A percentile compares a stretch with the other conserved stretches of the same genome.
phyloP scores from a whole-genome alignment of 37 sponge, comb jelly and placozoan genomes.

The Trichoplax adhaerens region DNA sequence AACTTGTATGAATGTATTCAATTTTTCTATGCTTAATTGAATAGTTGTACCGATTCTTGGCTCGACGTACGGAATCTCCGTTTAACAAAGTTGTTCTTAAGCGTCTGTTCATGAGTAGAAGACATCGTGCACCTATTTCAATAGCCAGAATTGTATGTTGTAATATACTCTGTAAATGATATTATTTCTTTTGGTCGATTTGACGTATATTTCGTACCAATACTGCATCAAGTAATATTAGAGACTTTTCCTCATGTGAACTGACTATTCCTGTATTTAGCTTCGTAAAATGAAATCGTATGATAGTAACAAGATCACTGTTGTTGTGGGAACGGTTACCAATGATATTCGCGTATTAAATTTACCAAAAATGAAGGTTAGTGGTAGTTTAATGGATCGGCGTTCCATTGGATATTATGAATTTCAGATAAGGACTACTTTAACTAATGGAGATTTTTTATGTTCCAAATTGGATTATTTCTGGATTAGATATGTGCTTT shows the following conservation, averaged over 20 bases:
- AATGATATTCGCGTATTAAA: conserved; percentile 69
- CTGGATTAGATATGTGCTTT: conserved; percentile 55
- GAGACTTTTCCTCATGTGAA: background rate
- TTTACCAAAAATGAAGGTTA: background rate
- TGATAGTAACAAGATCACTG: conserved; percentile 57
- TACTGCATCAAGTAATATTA: background rate
- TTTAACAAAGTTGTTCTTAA: conserved; percentile 95
- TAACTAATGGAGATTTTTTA: background rate
- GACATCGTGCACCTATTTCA: conserved; percentile 79
- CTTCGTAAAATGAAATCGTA: conserved; percentile 65
- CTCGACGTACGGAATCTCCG: conserved; percentile 60
- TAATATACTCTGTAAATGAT: background rate
- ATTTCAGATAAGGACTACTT: background rate
- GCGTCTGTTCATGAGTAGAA: conserved; percentile 87
- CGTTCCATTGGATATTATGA: background rate
- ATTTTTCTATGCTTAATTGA: background rate
- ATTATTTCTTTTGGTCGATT: background rate
- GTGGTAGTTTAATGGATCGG: background rate
- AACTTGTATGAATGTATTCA: background rate
- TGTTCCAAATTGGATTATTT: conserved; percentile 49
- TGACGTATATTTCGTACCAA: background rate
- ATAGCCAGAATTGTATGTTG: conserved; percentile 68
- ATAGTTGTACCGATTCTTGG: conserved; percentile 86
- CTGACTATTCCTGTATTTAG: conserved; percentile 5
- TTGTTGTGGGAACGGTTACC: conserved; percentile 91